phyloP scores from a whole-genome alignment of 2,113 vertebrate species.

The Hiodon tergisus region DNA sequence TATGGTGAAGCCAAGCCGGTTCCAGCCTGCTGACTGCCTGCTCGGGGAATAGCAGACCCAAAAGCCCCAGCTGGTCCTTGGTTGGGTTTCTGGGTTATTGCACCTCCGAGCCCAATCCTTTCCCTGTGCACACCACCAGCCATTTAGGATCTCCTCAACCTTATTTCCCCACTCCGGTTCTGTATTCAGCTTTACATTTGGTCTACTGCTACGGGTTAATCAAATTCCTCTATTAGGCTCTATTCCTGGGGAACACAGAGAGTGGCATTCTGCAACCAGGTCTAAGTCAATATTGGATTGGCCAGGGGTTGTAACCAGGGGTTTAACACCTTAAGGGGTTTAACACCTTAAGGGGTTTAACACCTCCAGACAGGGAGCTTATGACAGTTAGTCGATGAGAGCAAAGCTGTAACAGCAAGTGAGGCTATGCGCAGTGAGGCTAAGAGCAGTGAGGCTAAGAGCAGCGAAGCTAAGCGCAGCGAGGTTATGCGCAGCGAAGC shows the following conservation, averaged over 20 bases:
- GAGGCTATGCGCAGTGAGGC: too few relatives aligned
- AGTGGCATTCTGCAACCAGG: slow-evolving; percentile 92
- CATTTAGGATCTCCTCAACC: slow-evolving; percentile 97
- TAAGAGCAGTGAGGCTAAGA: too few relatives aligned
- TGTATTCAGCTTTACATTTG: slow-evolving; percentile 99
- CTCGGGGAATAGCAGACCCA: slow-evolving; percentile 95
- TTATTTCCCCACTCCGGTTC: slow-evolving; percentile 88
- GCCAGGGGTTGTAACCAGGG: slow-evolving; percentile 25
- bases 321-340: neutral
- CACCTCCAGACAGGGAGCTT: neutral
- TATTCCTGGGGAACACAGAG: slow-evolving; percentile 90
- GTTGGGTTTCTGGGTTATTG: slow-evolving; percentile 99
- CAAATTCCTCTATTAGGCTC: slow-evolving; percentile 99
- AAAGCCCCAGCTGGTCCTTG: slow-evolving; percentile 99
- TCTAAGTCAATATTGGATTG: slow-evolving; percentile 80
- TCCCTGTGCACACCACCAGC: slow-evolving; percentile 95
- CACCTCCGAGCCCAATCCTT: slow-evolving; percentile 97
- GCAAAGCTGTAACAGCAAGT: neutral
- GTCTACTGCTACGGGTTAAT: slow-evolving; percentile 99
- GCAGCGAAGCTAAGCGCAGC: too few relatives aligned
- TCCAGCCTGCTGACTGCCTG: slow-evolving; percentile 95
- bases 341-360: slow-evolving; percentile 3
- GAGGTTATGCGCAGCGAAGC: too few relatives aligned
- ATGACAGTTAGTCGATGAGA: neutral
- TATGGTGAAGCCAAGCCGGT: slow-evolving; percentile 99